Percentiles rank a stretch among this genome's conserved stretches.
phyloP scores from a whole-genome alignment of 2,113 vertebrate genomes.

The Rhinoderma darwinii region DNA sequence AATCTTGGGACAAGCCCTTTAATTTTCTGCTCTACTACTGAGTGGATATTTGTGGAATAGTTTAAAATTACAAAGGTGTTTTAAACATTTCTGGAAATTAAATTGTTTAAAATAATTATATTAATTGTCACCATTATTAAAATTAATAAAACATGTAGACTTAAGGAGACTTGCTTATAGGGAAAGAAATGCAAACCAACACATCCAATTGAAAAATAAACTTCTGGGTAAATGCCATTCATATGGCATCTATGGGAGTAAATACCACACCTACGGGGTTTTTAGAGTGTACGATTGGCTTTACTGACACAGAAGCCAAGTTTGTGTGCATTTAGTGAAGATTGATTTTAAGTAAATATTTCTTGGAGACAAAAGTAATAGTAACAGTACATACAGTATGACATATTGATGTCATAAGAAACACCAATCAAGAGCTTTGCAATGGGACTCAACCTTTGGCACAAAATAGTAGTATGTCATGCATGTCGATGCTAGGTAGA shows the following conservation, averaged over 20 bases:
- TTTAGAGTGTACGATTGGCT: neutral
- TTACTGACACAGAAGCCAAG: slow-evolving; percentile 29
- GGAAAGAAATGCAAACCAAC: neutral
- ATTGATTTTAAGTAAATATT: slow-evolving; percentile 50
- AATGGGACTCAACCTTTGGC: slow-evolving; percentile 47
- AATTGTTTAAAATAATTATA: too few species aligned
- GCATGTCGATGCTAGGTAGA: slow-evolving; percentile 19
- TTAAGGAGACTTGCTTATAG: neutral
- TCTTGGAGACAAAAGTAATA: slow-evolving; percentile 18
- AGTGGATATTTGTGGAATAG: neutral
- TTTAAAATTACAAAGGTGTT: neutral
- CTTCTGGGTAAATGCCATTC: neutral
- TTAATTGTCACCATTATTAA: too few species aligned
- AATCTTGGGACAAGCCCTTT: too few species aligned
- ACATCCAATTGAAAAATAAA: neutral
- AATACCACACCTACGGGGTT: neutral
- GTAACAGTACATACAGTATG: slow-evolving; percentile 38
- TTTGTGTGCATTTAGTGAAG: slow-evolving; percentile 36
- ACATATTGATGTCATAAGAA: slow-evolving; percentile 39
- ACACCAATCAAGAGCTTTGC: slow-evolving; percentile 21
- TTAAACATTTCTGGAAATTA: neutral
- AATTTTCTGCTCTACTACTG: too few species aligned
- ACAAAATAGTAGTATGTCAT: slow-evolving; percentile 35
- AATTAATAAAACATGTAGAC: neutral
- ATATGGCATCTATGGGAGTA: slow-evolving; percentile 3